phyloP scores from a whole-genome alignment of 2,888 invertebrate genomes.

The Elegia similella region DNA sequence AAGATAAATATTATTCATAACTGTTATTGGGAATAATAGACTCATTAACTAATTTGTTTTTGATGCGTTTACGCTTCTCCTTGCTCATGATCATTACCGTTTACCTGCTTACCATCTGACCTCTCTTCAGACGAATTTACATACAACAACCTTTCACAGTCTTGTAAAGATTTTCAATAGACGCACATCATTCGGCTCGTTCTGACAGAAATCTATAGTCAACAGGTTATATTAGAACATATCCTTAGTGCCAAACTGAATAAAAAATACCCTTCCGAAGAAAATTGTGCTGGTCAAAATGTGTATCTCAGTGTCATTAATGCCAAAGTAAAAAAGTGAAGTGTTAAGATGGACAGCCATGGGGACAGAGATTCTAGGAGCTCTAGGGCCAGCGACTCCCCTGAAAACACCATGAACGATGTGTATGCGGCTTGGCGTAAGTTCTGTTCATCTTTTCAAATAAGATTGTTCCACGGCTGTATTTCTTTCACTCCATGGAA shows the following conservation, averaged over 20 bases:
- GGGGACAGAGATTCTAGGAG: constrained; percentile 60
- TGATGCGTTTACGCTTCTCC: background rate
- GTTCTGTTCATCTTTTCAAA: constrained; percentile 50
- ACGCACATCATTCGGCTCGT: background rate
- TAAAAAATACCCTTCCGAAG: background rate
- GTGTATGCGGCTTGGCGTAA: constrained; percentile 85
- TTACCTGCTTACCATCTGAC: background rate
- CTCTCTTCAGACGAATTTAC: background rate
- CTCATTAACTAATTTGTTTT: background rate
- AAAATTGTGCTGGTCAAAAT: too few species aligned
- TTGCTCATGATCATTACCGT: background rate
- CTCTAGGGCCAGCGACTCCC: constrained; percentile 70
- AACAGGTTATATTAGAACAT: background rate
- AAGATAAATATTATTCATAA: too few species aligned
- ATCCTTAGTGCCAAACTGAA: background rate
- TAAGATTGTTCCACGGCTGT: too few species aligned
- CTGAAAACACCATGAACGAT: constrained; percentile 84
- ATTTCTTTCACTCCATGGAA: too few species aligned
- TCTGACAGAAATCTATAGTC: background rate
- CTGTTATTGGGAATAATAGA: background rate
- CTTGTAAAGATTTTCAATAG: background rate
- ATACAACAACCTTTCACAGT: background rate
- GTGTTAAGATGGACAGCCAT: constrained; percentile 52
- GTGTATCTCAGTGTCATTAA: background rate
- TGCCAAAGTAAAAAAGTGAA: constrained; percentile 29